phyloP scores from a whole-genome alignment of 1,140 invertebrate genomes.

The Hirudo medicinalis region DNA sequence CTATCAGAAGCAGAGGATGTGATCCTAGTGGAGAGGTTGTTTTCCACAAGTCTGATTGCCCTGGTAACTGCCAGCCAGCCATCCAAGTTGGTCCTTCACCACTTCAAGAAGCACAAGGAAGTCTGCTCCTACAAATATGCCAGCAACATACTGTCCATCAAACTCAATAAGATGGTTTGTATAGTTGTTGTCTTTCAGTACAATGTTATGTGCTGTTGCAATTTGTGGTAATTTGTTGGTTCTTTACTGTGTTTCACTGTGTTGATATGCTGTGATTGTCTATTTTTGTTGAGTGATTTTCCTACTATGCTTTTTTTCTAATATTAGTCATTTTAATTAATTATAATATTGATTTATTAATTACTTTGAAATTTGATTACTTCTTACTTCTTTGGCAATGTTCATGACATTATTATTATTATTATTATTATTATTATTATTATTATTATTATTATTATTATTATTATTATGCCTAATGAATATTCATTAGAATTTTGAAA shows the following conservation, averaged over 20 bases:
- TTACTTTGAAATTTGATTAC: neutral
- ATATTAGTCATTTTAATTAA: neutral
- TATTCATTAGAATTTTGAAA: too few species aligned
- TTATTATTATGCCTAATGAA: too few species aligned
- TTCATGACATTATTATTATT: too few species aligned
- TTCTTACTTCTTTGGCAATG: too few species aligned
- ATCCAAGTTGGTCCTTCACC: conserved; percentile 82
- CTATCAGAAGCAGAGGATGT: conserved; percentile 54
- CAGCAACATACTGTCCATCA: conserved; percentile 88
- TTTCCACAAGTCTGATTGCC: conserved; percentile 88
- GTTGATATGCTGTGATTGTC: too few species aligned
- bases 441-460: too few species aligned
- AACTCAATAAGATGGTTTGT: conserved; percentile 76
- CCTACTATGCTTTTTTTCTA: too few species aligned
- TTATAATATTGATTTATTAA: neutral
- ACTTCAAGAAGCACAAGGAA: conserved; percentile 94
- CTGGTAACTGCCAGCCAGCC: conserved; percentile 79
- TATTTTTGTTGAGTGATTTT: too few species aligned
- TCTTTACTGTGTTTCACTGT: neutral
- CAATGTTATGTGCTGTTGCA: too few species aligned
- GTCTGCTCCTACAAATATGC: conserved; percentile 97
- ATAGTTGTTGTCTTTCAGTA: conserved; percentile 39
- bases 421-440: too few species aligned
- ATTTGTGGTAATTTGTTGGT: too few species aligned
- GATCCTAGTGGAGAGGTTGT: conserved; percentile 83